phyloP scores from a whole-genome alignment of 2,888 invertebrate genomes.

The Stenodera caucasica region DNA sequence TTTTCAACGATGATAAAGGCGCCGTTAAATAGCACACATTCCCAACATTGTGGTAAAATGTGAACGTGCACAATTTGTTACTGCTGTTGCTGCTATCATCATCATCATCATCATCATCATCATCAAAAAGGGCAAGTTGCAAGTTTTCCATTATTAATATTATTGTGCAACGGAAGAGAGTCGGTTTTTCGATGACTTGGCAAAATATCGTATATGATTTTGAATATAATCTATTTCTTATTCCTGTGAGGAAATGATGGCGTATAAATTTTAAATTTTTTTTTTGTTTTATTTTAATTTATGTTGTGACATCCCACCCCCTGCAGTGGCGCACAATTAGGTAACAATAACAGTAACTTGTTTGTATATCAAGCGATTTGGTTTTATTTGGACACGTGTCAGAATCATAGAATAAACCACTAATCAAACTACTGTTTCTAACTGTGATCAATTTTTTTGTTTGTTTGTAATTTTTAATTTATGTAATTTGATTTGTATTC shows the following conservation, averaged over 20 bases:
- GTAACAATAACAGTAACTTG: background rate
- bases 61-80: slow-evolving; percentile 26
- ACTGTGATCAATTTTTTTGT: background rate
- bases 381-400: background rate
- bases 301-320: background rate
- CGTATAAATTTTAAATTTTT: background rate
- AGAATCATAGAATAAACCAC: background rate
- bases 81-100: slow-evolving; percentile 13
- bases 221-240: background rate
- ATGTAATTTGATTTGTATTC: background rate
- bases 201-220: background rate
- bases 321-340: background rate
- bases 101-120: background rate
- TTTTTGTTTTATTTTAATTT: background rate
- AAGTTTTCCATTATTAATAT: background rate
- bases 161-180: background rate
- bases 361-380: background rate
- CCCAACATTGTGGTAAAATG: slow-evolving; percentile 14
- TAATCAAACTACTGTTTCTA: background rate
- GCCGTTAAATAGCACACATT: slow-evolving; percentile 18
- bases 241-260: background rate
- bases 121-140: background rate
- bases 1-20: slow-evolving; percentile 15
- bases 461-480: background rate
- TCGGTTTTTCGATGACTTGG: background rate